phyloP scores from a whole-genome alignment of 2,888 invertebrate genomes.

The Antitype chi region DNA sequence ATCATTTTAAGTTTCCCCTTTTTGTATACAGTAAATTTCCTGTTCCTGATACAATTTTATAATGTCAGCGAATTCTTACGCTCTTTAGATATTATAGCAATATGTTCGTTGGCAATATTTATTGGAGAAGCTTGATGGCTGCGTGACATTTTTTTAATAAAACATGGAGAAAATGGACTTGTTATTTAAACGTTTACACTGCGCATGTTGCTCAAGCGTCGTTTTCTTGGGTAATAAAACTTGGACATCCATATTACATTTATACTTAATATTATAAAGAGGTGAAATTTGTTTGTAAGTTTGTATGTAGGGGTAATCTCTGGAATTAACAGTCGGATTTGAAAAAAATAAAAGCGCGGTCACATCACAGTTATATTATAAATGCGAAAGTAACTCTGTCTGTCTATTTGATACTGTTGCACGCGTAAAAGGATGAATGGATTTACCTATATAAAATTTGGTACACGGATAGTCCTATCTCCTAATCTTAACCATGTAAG shows the following conservation, averaged over 20 bases:
- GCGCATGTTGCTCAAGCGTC: not conserved
- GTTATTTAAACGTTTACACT: not conserved
- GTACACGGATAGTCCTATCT: too few relatives aligned
- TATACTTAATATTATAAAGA: too few relatives aligned
- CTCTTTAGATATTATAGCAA: not conserved
- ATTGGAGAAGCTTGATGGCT: not conserved
- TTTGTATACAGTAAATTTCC: not conserved
- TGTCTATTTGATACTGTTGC: too few relatives aligned
- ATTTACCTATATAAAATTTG: too few relatives aligned
- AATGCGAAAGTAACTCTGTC: too few relatives aligned
- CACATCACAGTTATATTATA: too few relatives aligned
- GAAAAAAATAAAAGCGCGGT: too few relatives aligned
- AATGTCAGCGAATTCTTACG: constrained; percentile 30
- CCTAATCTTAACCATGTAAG: too few relatives aligned
- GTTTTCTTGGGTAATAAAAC: not conserved
- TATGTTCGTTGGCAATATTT: not conserved
- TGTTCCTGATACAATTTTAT: constrained; percentile 2
- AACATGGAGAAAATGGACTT: not conserved
- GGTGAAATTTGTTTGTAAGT: too few relatives aligned
- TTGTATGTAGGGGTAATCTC: too few relatives aligned
- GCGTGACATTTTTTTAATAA: constrained; percentile 1
- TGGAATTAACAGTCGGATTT: too few relatives aligned
- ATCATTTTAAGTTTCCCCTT: not conserved
- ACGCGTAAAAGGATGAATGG: too few relatives aligned
- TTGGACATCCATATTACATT: not conserved